These are phyloP conservation scores for Sarotherodon lohbergeri DNA, from an alignment of 2,113 vertebrate genomes.

Conservation along the genomic window DNA sequence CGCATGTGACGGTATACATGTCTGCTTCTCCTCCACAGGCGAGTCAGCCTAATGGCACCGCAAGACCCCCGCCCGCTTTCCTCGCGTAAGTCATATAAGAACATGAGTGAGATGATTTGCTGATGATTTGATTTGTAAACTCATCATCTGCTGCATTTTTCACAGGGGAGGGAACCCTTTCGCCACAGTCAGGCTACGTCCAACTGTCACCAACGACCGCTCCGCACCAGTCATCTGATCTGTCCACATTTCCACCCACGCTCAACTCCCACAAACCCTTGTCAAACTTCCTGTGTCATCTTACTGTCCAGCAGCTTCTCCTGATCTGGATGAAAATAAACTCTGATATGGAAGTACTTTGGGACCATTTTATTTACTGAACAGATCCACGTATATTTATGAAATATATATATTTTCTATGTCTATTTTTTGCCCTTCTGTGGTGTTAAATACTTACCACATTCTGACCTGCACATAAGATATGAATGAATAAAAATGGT, in stretches of 20 bases:
- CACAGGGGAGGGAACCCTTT: conserved; percentile 94
- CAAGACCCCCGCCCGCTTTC: conserved; percentile 80
- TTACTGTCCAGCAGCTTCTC: neutral
- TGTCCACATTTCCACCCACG: neutral
- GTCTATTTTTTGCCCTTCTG: conserved; percentile 1
- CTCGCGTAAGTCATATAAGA: conserved; percentile 74
- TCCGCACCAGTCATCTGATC: conserved; percentile 83
- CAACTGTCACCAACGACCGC: conserved; percentile 93
- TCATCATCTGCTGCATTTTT: neutral
- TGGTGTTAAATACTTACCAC: conserved; percentile 28
- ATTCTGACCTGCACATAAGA: conserved; percentile 16
- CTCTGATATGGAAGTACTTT: conserved; percentile 4
- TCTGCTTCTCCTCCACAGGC: conserved; percentile 66
- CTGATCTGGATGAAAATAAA: neutral
- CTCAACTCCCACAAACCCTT: neutral
- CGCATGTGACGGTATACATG: neutral
- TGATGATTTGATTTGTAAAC: neutral
- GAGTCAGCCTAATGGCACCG: conserved; percentile 77
- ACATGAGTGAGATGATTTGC: neutral
- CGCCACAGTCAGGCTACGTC: conserved; percentile 87
- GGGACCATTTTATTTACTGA: conserved; percentile 32
- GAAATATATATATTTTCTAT: neutral
- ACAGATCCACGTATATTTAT: conserved; percentile 42
- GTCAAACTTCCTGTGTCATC: neutral
- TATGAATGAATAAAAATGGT: conserved; percentile 5